phyloP scores from a whole-genome alignment of 2,888 invertebrate genomes.

The Myathropa florea region DNA sequence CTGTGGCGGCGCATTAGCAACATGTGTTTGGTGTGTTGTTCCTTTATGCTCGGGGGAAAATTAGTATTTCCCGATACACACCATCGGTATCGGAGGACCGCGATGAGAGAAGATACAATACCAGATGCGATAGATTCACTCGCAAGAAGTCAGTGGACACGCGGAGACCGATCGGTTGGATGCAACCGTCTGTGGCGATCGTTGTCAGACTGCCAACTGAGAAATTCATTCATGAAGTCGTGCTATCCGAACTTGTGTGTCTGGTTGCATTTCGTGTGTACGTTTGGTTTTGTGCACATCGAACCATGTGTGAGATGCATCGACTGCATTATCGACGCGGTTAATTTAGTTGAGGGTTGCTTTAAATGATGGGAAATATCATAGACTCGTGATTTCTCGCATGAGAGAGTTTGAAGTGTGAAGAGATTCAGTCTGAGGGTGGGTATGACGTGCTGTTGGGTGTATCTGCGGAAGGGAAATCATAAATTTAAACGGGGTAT shows the following conservation, averaged over 20 bases:
- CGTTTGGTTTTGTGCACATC: conserved; percentile 8
- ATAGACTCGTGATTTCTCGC: not conserved
- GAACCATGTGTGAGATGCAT: not conserved
- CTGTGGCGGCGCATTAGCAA: conserved; percentile 62
- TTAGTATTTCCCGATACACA: conserved; percentile 47
- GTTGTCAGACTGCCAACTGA: conserved; percentile 65
- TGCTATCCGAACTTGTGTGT: conserved; percentile 26
- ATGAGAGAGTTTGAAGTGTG: not conserved
- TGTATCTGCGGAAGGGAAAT: not conserved
- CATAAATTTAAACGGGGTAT: too few species aligned
- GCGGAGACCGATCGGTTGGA: conserved; percentile 31
- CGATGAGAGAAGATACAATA: not conserved
- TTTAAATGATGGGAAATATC: not conserved
- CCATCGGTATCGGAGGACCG: conserved; percentile 37
- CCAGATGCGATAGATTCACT: conserved; percentile 38
- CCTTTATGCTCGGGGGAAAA: conserved; percentile 38
- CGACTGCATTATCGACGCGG: not conserved
- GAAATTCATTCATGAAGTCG: conserved; percentile 64
- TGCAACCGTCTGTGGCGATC: conserved; percentile 46
- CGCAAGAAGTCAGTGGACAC: not conserved
- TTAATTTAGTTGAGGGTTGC: not conserved
- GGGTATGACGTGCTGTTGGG: not conserved
- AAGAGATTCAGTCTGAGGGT: not conserved
- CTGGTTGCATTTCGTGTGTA: conserved; percentile 5
- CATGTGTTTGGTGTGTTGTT: conserved; percentile 47